Evolutionary conservation across 2,113 vertebrate species (phyloP).

Genomic region (Callionymus lyra): DNA sequence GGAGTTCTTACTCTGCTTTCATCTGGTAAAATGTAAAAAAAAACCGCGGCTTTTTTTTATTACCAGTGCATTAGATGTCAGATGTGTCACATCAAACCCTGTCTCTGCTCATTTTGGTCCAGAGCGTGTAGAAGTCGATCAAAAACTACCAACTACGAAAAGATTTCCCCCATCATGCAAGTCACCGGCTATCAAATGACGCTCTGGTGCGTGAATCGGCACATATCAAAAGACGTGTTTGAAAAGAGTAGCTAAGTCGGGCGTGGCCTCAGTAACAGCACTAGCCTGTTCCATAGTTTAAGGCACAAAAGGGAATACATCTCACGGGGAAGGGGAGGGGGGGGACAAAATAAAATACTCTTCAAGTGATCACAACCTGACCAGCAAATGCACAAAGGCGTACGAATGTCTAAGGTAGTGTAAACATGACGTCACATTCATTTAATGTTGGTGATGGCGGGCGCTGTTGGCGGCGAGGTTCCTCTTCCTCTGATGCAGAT

Average conservation of each 20-base stretch:
- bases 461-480: constrained; percentile 17
- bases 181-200: no score
- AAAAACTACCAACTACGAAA: constrained; percentile 1
- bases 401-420: constrained; percentile 18
- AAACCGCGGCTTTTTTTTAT: no score
- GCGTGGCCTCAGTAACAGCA: no score
- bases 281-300: constrained; percentile 19
- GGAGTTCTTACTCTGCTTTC: no score
- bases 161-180: constrained; percentile 37
- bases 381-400: constrained; percentile 27
- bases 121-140: no score
- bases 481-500: constrained; percentile 56
- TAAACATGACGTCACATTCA: constrained; percentile 32
- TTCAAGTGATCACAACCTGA: constrained; percentile 16
- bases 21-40: no score
- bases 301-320: constrained; percentile 54
- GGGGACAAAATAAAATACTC: constrained; percentile 6
- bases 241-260: no score
- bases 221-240: no score
- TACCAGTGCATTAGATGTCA: no score
- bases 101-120: no score
- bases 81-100: no score
- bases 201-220: no score
- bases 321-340: constrained; percentile 26
- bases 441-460: constrained; percentile 11